Evolutionary conservation across 2,888 invertebrate species (phyloP).

Genomic region (Baronia brevicornis): DNA sequence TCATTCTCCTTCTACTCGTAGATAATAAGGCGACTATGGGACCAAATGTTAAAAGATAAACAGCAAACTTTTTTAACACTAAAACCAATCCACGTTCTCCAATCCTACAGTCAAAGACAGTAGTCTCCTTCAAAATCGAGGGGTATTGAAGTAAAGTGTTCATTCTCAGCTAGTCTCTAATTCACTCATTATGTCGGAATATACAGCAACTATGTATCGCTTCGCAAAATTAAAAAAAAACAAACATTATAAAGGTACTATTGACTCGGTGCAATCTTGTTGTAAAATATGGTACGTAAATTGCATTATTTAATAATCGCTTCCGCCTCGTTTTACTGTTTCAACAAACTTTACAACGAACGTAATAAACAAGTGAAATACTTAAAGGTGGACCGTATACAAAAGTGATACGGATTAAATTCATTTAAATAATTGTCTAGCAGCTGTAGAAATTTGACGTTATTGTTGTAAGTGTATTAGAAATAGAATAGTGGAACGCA

Average conservation of each 20-base stretch:
- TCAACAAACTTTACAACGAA: constrained; percentile 27
- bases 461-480: constrained; percentile 28
- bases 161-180: too few relatives aligned
- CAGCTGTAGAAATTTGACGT: constrained; percentile 18
- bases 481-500: constrained; percentile 42
- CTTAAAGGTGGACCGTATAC: constrained; percentile 16
- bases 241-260: constrained; percentile 14
- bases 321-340: constrained; percentile 26
- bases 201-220: too few relatives aligned
- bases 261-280: constrained; percentile 14
- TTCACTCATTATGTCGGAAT: too few relatives aligned
- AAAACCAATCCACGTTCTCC: too few relatives aligned
- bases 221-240: too few relatives aligned
- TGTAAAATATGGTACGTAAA: constrained; percentile 34
- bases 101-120: too few relatives aligned
- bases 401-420: constrained; percentile 17
- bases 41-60: too few relatives aligned
- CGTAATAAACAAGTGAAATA: constrained; percentile 2
- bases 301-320: constrained; percentile 43
- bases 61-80: too few relatives aligned
- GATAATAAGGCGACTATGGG: too few relatives aligned
- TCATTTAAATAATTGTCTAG: constrained; percentile 2
- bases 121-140: too few relatives aligned
- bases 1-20: too few relatives aligned
- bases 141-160: too few relatives aligned